Conservation (phyloP, 2,888 invertebrate species). For the Erebia aethiops region DNA sequence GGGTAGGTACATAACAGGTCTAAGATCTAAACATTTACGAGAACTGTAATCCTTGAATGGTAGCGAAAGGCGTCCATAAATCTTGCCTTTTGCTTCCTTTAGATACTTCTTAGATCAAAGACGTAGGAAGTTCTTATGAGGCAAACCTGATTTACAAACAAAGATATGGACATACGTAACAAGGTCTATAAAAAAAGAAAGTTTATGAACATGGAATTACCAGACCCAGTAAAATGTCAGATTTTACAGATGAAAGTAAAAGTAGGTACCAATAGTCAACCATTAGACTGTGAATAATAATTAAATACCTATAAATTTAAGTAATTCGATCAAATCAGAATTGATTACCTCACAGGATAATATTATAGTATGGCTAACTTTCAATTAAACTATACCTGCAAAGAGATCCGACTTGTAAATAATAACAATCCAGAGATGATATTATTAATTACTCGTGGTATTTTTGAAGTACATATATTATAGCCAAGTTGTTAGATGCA, state of each 20-base stretch:
- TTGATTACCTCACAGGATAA: neutral
- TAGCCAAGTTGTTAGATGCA: neutral
- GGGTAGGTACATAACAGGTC: constrained; percentile 5
- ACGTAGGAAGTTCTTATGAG: constrained; percentile 41
- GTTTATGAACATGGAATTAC: constrained; percentile 1
- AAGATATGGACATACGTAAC: constrained; percentile 14
- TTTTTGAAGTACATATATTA: neutral
- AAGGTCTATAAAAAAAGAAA: constrained; percentile 16
- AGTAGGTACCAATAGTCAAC: neutral
- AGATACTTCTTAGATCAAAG: constrained; percentile 34
- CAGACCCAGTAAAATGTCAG: neutral
- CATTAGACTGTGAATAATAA: neutral
- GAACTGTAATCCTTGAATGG: constrained; percentile 25
- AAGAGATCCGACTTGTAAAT: neutral
- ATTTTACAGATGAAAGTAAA: constrained; percentile 1
- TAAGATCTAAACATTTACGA: constrained; percentile 11
- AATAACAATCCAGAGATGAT: neutral
- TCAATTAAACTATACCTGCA: neutral
- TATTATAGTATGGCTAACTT: neutral
- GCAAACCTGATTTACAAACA: constrained; percentile 37
- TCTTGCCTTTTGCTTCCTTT: constrained; percentile 29
- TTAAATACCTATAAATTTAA: neutral
- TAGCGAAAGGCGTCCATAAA: constrained; percentile 27
- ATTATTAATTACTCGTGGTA: neutral
- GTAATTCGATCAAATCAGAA: neutral